Evolutionary conservation across 2,113 vertebrate genomes (phyloP).

Genomic region (Myanophis thanlyinensis): DNA sequence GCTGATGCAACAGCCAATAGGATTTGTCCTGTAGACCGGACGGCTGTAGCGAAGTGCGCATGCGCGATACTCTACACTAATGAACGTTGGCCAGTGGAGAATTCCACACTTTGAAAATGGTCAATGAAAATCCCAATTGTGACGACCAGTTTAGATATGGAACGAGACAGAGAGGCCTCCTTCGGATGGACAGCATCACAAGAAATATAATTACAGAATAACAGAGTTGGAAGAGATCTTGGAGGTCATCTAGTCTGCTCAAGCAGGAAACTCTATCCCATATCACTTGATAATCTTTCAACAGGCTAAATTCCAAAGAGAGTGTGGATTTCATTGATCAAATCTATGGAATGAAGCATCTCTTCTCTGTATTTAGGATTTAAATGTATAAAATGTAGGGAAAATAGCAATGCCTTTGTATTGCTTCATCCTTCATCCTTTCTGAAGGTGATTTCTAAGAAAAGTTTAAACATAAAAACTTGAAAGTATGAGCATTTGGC

Average conservation of each 20-base stretch:
- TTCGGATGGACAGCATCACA: not conserved
- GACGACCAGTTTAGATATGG: not conserved
- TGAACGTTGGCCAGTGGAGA: not conserved
- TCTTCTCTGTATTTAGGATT: slow-evolving; percentile 72
- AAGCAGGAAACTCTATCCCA: not conserved
- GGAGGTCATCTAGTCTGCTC: not conserved
- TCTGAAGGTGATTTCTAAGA: slow-evolving; percentile 33
- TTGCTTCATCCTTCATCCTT: slow-evolving; percentile 35
- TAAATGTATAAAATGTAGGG: slow-evolving; percentile 53
- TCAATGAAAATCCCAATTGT: not conserved
- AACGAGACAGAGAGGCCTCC: not conserved
- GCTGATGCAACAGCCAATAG: no score
- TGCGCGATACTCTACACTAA: no score
- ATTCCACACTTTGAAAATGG: not conserved
- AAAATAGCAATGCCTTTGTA: slow-evolving; percentile 45
- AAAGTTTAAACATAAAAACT: slow-evolving; percentile 18
- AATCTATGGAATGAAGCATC: slow-evolving; percentile 77
- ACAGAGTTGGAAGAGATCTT: not conserved
- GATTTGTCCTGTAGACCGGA: no score
- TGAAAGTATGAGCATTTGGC: slow-evolving; percentile 9
- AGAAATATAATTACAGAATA: not conserved
- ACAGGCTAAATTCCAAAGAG: slow-evolving; percentile 68
- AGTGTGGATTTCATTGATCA: slow-evolving; percentile 72
- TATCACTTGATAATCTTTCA: not conserved
- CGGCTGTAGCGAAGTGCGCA: no score